Conservation (phyloP, 2,113 vertebrate genomes). For the Opisthocomus hoazin region DNA sequence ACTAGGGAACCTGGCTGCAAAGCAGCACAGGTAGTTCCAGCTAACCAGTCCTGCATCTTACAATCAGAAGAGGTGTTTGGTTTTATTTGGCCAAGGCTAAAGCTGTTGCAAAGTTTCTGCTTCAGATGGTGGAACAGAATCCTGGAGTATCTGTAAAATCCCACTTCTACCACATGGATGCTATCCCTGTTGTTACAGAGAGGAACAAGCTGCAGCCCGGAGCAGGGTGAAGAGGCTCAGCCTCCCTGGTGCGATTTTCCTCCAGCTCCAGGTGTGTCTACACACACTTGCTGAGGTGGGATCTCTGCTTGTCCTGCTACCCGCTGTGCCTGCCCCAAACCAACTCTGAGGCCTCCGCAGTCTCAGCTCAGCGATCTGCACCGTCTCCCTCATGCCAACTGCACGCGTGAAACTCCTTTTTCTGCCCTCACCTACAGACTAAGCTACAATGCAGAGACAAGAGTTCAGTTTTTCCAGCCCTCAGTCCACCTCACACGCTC, state of each 20-base stretch:
- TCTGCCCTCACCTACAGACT: not conserved
- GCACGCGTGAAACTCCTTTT: not conserved
- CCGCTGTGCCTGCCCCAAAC: not conserved
- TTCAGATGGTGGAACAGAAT: not conserved
- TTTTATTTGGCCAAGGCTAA: not conserved
- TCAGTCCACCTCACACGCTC: too few relatives aligned
- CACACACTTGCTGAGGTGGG: not conserved
- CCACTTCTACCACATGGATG: not conserved
- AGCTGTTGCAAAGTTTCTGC: not conserved
- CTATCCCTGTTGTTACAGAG: not conserved
- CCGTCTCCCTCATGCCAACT: not conserved
- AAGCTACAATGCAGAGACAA: not conserved
- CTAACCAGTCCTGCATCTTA: not conserved
- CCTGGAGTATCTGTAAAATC: not conserved
- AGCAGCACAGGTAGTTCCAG: not conserved
- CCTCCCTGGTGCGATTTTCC: not conserved
- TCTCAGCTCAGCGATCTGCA: not conserved
- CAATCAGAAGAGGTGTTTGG: not conserved
- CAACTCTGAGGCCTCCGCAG: not conserved
- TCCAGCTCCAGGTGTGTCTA: too few relatives aligned
- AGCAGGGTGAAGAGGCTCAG: not conserved
- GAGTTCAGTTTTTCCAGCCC: not conserved
- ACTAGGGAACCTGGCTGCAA: not conserved
- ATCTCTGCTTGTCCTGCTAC: not conserved
- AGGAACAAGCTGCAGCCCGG: not conserved